Evolutionary conservation across 2,888 invertebrate species (phyloP), one percentile per base, ranked within the genome.

Genomic region (Hypselothyrea guttata): DNA sequence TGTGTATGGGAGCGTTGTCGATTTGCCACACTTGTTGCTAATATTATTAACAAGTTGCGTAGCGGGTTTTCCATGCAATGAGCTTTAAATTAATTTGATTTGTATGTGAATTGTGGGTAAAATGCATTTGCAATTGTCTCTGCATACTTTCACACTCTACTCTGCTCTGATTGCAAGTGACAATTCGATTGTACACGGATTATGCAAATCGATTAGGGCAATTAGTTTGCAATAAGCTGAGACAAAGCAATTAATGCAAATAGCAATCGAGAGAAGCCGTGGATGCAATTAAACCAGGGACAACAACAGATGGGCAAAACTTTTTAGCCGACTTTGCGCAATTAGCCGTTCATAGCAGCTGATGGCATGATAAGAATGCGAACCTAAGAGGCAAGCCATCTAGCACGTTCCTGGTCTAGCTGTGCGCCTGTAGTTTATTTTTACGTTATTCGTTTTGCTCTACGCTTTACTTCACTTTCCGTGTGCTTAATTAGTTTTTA

Each of bases 11-110:
- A 8, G 37, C n/a, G 62, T 31, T 40, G 35, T 46, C 63, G 51
- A 67, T 72, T 82, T 60, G 70, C 53, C 56, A 73, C 73, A 68
- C 70, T 66, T 75, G 83, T 73, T 76, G 52, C 62, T 64, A 72
- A 73, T 71, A 60, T 38, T 61, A 55, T 56, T 55, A 65, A 71
- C 67, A 57, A 76, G 84, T 62, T 71, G 81, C 57, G 67, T 51
- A 54, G 44, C 53, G 7, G 9, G 49, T 51, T 63, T 54, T 42
- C 52, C 63, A 51, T 66, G 55, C 69, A 68, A 70, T 64, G 59
- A 41, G 45, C 42, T 46, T 49, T 49, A 48, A 60, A 51, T 71
- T 28, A 54, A 67, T 75, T 75, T 48, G 44, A 11, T 55, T 55
- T 7, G 22, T 22, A 22, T 15, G 15, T 9, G 37, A 9, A 9